Evolutionary conservation across 1,140 invertebrate species (phyloP), one percentile per base, ranked within the genome.

Genomic region (Arion vulgaris): DNA sequence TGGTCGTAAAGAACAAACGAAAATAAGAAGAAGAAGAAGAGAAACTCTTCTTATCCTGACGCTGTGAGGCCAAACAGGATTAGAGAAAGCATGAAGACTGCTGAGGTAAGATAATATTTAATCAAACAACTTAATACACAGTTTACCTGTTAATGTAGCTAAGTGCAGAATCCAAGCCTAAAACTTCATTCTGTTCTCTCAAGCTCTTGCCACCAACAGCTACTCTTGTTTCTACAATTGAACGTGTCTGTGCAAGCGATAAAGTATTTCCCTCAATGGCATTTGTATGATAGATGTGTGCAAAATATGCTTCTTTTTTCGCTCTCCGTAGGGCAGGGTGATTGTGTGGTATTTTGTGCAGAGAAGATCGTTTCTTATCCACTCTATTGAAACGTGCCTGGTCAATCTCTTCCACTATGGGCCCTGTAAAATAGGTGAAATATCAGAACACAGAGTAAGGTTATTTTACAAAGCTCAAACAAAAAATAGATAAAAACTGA

Each of bases 261-360:
- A 99, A 96, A 0, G 98, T 99, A 89, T 99, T 99, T 1, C 98
- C 98, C 93, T 99, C 98, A 84, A 99, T 98, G 49, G 96, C 98
- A 79, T 98, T 97, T 2, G 97, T 98, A 89, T 99, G 98, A 93
- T 99, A 98, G 81, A 99, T 97, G 91, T 99, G 97, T 89, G 97
- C 95, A 90, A 97, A 98, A 92, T 98, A 99, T 26, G 96, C 96
- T 92, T 98, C 97, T 89, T 97, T 96, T 89, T 98, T 99, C 0
- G 97, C 95, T 86, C 97, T 94, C 83, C 96, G 94, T 78, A 98
- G 93, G 19, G 96, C 95, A 4, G 95, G 93, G 92, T 95, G 95
- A 53, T 94, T 94, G 84, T 96, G 95, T 69, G 97, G 96, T 85
- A 98, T 96, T 28, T 94, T 94, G 34, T 96, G 94, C 28, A 99